These are phyloP conservation scores for Ophion slaviceki DNA, from an alignment of 2,888 invertebrate genomes.

Conservation along the genomic window DNA sequence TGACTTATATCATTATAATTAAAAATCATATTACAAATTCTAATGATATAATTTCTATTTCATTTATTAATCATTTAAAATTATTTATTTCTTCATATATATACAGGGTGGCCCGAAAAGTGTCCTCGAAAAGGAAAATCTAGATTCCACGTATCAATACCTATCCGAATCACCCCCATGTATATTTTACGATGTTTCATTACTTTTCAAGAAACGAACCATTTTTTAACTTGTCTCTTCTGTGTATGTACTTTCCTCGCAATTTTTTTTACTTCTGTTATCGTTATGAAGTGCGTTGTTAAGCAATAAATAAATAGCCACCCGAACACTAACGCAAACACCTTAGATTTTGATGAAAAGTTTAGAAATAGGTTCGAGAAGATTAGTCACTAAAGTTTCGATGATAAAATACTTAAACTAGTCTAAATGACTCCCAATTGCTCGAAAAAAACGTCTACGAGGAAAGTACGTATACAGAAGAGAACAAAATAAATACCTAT, in stretches of 20 bases:
- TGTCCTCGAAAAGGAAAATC: neutral
- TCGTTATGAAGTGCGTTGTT: neutral
- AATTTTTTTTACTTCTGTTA: neutral
- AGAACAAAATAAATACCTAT: neutral
- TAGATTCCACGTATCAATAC: neutral
- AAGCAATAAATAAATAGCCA: no score
- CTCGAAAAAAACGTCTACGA: no score
- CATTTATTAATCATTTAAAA: neutral
- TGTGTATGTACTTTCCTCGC: neutral
- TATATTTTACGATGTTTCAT: neutral
- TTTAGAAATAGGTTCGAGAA: neutral
- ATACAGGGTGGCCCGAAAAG: neutral
- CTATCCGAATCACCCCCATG: neutral
- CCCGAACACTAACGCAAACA: no score
- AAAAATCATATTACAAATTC: neutral
- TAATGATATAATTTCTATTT: neutral
- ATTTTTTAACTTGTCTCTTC: neutral
- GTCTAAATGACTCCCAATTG: neutral
- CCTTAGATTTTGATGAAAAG: neutral
- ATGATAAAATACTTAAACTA: neutral
- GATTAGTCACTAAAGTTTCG: neutral
- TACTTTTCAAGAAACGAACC: neutral
- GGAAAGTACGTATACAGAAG: neutral
- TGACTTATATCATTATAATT: neutral
- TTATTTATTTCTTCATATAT: neutral